Base-by-base conservation (phyloP, 1,140 invertebrate species). In the Drosophila tsacasi region DNA sequence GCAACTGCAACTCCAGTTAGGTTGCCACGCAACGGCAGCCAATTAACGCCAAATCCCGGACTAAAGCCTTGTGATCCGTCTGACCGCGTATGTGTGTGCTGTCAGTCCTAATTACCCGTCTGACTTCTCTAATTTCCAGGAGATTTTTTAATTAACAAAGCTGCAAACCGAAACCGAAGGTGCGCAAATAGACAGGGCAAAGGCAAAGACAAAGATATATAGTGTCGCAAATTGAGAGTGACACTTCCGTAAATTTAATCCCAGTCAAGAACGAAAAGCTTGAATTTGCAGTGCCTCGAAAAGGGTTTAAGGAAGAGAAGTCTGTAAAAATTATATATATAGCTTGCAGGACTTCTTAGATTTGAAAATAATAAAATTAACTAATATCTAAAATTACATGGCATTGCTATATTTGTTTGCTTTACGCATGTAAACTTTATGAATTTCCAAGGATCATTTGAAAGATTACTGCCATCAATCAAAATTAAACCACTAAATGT, bases 31-130 rank as follows among this genome's bases (percentile, higher is more conserved):
- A 68, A 77, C 71, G 44, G 59, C 60, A 84, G 25, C 74, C 71
- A 84, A 89, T 89, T 90, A 89, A 84, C 79, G 67, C 49, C 47
- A 76, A 73, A 78, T 79, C 68, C 75, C 62, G 50, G 64, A 64
- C 63, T 52, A 54, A 59, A 69, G n/a, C 54, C 64, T 46, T 52
- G n/a, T 32, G 35, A 62, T 25, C 49, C 42, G 19, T 35, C 39
- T 47, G 40, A 42, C 37, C 42, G 27, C 32, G 47, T 49, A 23
- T 49, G 40, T 44, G 40, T 44, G 71, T 37, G 32, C 65, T 87
- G 84, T 55, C 76, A 89, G 69, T 73, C 68, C 68, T 78, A 89
- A 87, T 89, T 87, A 81, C 67, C 61, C 61, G 35, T 65, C 64
- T 65, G 71, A 67, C 76, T 75, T 58, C 61, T 89, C 52, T 54